Conservation (phyloP, 2,797 vertebrate species). For the Sebastes aleutianus region DNA sequence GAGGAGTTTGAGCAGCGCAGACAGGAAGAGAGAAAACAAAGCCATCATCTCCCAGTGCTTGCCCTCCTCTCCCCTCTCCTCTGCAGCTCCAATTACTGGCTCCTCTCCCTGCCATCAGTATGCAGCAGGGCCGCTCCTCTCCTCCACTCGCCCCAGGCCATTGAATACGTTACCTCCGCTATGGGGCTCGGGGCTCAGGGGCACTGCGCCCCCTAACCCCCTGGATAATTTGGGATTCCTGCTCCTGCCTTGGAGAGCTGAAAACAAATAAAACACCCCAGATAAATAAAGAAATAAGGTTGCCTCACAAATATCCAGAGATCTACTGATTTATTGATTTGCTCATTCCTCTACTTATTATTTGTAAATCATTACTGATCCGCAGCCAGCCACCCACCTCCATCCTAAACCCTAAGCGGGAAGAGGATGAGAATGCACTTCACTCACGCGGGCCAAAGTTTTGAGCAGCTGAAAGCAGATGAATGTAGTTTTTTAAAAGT, state of each 20-base stretch:
- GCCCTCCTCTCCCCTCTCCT: slow-evolving; percentile 83
- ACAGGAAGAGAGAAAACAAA: slow-evolving; percentile 86
- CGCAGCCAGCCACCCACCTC: slow-evolving; percentile 60
- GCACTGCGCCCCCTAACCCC: slow-evolving; percentile 84
- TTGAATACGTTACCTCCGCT: slow-evolving; percentile 92
- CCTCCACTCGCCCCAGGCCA: slow-evolving; percentile 91
- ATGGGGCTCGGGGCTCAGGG: slow-evolving; percentile 84
- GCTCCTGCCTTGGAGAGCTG: slow-evolving; percentile 83
- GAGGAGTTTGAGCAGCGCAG: slow-evolving; percentile 77
- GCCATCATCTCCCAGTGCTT: slow-evolving; percentile 85
- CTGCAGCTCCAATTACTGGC: slow-evolving; percentile 88
- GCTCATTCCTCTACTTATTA: slow-evolving; percentile 81
- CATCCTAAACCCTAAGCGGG: slow-evolving; percentile 16
- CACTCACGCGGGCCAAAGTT: slow-evolving; percentile 14
- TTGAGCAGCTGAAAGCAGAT: neutral
- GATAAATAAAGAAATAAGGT: slow-evolving; percentile 79
- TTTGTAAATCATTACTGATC: slow-evolving; percentile 83
- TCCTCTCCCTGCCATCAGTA: slow-evolving; percentile 88
- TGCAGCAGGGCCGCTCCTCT: slow-evolving; percentile 85
- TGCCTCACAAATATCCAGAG: slow-evolving; percentile 75
- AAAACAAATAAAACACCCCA: slow-evolving; percentile 83
- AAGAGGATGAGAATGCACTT: slow-evolving; percentile 22
- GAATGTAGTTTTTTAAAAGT: slow-evolving; percentile 23
- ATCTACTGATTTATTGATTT: slow-evolving; percentile 86
- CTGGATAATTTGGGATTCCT: slow-evolving; percentile 93